Evolutionary conservation across 2,113 vertebrate genomes (phyloP).

Genomic region (Salvator merianae): DNA sequence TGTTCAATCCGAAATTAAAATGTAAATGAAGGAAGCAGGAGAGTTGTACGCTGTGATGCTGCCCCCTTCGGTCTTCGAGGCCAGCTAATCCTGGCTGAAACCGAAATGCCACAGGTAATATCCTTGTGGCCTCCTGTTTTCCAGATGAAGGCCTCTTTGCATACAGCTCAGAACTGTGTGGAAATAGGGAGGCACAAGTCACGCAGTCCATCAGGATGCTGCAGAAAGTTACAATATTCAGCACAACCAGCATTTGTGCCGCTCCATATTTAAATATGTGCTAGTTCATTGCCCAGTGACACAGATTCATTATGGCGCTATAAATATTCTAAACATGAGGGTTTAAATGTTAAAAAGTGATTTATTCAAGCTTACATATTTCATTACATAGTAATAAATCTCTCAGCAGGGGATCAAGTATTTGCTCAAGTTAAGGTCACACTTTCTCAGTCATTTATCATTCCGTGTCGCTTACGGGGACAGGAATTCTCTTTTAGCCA

Average conservation of each 20-base stretch:
- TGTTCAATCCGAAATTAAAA: no score
- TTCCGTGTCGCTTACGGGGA: neutral
- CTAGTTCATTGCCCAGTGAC: neutral
- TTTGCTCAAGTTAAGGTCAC: slow-evolving; percentile 13
- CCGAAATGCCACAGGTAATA: neutral
- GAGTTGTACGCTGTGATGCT: no score
- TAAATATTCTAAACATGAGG: slow-evolving; percentile 23
- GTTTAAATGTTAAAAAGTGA: slow-evolving; percentile 35
- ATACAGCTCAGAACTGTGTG: no score
- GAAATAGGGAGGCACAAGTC: neutral
- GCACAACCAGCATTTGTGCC: no score
- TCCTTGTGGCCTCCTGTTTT: no score
- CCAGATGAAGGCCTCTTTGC: neutral
- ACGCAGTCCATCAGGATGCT: neutral
- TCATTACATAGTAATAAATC: slow-evolving; percentile 30
- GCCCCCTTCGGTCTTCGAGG: no score
- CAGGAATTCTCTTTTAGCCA: neutral
- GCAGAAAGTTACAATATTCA: neutral
- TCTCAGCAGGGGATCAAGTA: slow-evolving; percentile 4
- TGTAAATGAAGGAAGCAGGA: no score
- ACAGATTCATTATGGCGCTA: neutral
- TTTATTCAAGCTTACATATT: slow-evolving; percentile 27
- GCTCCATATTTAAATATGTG: neutral
- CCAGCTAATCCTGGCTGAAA: neutral
- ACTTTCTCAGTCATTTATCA: neutral